Base-by-base conservation (phyloP, 2,797 vertebrate genomes). In the Cyclopterus lumpus region DNA sequence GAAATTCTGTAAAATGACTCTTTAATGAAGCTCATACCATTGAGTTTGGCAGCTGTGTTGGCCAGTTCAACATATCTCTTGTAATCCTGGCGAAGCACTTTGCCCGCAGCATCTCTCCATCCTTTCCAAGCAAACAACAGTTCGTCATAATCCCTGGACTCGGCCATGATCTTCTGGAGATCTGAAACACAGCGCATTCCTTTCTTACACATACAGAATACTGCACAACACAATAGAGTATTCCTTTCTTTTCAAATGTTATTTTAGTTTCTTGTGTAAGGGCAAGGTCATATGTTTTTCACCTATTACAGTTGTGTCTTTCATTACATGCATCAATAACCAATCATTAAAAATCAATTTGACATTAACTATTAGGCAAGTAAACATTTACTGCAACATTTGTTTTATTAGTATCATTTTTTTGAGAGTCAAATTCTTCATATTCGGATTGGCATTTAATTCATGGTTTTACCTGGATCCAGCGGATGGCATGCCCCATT, bases 81-180 rank as follows among this genome's bases (percentile, higher is more conserved):
- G 91, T 95, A 99, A 70, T 87, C 84, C 15, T 66, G 64, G 36
- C 96, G 96, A 55, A 99, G 93, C 26, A 91, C 75, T 89, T 95
- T 96, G 62, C 98, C 98, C 8, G 96, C 96, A 32, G 91, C 90
- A 44, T 99, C 95, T 59, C 97, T 89, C 98, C 98, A 99, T 79
- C 95, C 95, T 89, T 97, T 95, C 98, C 98, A 99, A 7, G 89
- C 96, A 46, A 97, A 98, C 15, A 97, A 78, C 46, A 99, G 93
- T 51, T 98, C 95, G 0, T 97, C 85, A 0, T 99, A 98, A 75
- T 97, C 94, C 79, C 92, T 94, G 57, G 95, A 97, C 24, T 93
- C 95, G 22, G 98, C 97, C 96, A 99, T 96, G 76, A 95, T 94
- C 66, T 94, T 86, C 10, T 96, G 97, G 78, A 99, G 96, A 84